A percentile compares a stretch with the other conserved stretches of the same genome.
These are phyloP conservation scores for Elaphurus davidianus DNA, from an alignment of 2,113 vertebrate species.

Conservation along the genomic window DNA sequence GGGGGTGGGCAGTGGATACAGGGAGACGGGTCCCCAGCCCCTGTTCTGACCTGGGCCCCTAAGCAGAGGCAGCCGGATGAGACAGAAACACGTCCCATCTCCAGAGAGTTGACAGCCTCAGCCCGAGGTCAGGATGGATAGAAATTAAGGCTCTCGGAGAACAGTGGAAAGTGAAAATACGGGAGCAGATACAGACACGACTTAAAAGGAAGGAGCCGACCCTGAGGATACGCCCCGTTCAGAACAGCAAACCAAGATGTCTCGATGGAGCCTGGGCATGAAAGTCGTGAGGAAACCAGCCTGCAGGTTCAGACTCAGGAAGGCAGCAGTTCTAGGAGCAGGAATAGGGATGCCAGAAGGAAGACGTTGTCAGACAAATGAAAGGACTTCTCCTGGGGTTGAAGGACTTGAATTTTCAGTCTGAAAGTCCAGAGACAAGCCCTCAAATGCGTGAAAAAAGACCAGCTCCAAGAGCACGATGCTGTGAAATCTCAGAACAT, in stretches of 20 bases:
- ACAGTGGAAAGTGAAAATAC: accelerated
- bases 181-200: accelerated
- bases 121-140: background rate
- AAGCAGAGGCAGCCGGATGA: too few species aligned
- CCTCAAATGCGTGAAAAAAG: background rate
- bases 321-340: background rate
- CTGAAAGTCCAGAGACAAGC: background rate
- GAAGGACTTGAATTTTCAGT: too few species aligned
- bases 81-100: accelerated
- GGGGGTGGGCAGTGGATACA: accelerated
- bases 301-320: accelerated
- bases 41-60: background rate
- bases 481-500: background rate
- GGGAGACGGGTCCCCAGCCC: background rate
- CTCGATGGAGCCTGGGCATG: too few species aligned
- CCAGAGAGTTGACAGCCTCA: background rate
- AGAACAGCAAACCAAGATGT: background rate
- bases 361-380: accelerated
- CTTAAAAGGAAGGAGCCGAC: background rate
- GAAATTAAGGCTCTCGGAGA: background rate
- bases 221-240: accelerated
- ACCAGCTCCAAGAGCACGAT: too few species aligned
- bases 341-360: background rate
- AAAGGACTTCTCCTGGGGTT: background rate
- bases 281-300: too few species aligned